Evolutionary conservation across 64 coral and sea anemone species (phyloP), one percentile per base, ranked within the genome.

Genomic region (Stichodactyla mertensii): DNA sequence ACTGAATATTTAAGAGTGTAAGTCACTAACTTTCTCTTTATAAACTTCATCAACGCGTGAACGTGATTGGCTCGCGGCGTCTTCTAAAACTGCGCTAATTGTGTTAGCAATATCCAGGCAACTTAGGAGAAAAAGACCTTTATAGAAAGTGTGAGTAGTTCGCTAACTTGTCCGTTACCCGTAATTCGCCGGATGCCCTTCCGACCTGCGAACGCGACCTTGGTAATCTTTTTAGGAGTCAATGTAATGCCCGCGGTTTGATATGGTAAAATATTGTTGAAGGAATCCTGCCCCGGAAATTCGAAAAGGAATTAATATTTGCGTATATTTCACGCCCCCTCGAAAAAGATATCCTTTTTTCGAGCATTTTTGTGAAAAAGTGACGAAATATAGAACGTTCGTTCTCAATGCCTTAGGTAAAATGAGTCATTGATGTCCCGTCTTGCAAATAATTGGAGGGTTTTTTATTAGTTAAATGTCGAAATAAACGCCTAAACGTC

Each of bases 1-100:
- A 74, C 77, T 87, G 85, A 87, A 67, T 80, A 74, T 79, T 60
- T 61, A 16, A 86, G 54, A 79, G 83, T 84, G 83, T 71, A 51
- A 56, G 55, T 69, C 71, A 89, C 67, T 86, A 53, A 81, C 77
- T 69, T 87, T 71, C 89, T 85, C 83, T 71, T 87, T 91, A 57
- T 53, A 91, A 87, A 91, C 78, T 87, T 91, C 62, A 71, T 57
- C 52, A 54, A 91, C 45, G 23, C 52, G 61, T 69, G 80, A 55
- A 71, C 52, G 45, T 91, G 90, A 91, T 91, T 91, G 90, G 90
- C 66, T 87, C 77, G 90, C 90, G 90, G 90, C 78, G 77, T 83
- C 90, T 87, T 91, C 85, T 91, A 77, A 83, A 79, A 87, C 85
- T 45, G 51, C 84, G 84, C 51, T 91, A 91, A 91, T 91, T 91